Evolutionary conservation across 2,113 vertebrate species (phyloP), one percentile per base, ranked within the genome.

Genomic region (Crocuta crocuta): DNA sequence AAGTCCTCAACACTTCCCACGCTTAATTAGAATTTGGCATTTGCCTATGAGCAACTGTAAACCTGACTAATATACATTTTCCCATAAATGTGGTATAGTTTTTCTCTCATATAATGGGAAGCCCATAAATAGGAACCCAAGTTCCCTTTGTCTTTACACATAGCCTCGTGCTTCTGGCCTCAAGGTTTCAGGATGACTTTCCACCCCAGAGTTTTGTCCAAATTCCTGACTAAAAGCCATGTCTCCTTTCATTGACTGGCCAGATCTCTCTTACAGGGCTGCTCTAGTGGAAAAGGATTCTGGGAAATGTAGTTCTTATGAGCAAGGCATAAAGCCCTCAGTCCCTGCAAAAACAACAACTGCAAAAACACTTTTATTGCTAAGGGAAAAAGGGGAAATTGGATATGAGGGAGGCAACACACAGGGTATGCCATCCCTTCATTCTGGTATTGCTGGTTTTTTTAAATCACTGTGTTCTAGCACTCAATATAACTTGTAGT

Each of bases 401-500:
- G 21, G 31, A 31, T 12, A 68, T 7, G 1, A 13, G 7, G 13
- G 16, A 21, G 19, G 10, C 10, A 12, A 4, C 28, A 63, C 7
- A 28, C 17, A 12, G 61, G 15, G 26, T n/a, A 4, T 33, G 10
- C 33, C 24, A 9, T 10, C 15, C 2, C 4, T 8, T 87, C 26
- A 10, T 86, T 26, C 28, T 73, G 15, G 19, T 21, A 1, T 17
- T 33, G 0, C 50, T n/a, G 31, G 9, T 21, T 55, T 17, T 76
- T 5, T 28, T 39, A 39, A 39, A 4, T 33, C 16, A 31, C 15
- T 35, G 7, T 0, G 6, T 24, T 16, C 33, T 68, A 33, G 13
- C 26, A 0, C 4, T 16, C 1, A 4, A 0, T 2, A 53, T 33
- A 39, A 12, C 9, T 4, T 31, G 1, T 10, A 78, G 23, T 21